phyloP scores from a whole-genome alignment of 2,113 vertebrate genomes.

The Xyrauchen texanus region DNA sequence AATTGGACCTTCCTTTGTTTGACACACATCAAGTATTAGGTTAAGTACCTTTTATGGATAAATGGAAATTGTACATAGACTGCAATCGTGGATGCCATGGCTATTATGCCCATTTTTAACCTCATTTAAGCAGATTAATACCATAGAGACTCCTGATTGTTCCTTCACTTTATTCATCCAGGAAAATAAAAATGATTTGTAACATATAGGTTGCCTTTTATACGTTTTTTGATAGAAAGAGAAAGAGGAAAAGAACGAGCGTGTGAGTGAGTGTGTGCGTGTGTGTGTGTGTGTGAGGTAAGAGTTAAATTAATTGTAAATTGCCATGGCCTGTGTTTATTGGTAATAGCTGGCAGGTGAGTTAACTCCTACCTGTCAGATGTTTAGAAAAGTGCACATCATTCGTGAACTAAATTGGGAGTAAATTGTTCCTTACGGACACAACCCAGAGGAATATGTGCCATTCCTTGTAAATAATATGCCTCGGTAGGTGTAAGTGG shows the following conservation, averaged over 20 bases:
- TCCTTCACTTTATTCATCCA: constrained; percentile 3
- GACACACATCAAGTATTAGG: constrained; percentile 60
- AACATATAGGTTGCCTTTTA: neutral
- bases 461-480: neutral
- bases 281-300: neutral
- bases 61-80: constrained; percentile 63
- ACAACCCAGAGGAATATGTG: neutral
- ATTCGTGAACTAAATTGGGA: neutral
- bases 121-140: constrained; percentile 55
- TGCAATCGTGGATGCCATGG: constrained; percentile 53
- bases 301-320: constrained; percentile 12
- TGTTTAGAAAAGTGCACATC: constrained; percentile 17
- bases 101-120: constrained; percentile 53
- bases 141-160: constrained; percentile 36
- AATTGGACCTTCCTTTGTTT: constrained; percentile 58
- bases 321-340: neutral
- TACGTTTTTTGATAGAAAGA: neutral
- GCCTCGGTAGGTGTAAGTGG: neutral
- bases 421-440: neutral
- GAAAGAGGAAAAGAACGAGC: neutral
- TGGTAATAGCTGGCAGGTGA: constrained; percentile 5
- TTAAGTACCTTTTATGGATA: constrained; percentile 66
- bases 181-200: neutral
- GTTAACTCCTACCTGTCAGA: constrained; percentile 23
- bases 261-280: neutral